Conservation (phyloP, 2,888 invertebrate genomes). For the Heliconius aoede region DNA sequence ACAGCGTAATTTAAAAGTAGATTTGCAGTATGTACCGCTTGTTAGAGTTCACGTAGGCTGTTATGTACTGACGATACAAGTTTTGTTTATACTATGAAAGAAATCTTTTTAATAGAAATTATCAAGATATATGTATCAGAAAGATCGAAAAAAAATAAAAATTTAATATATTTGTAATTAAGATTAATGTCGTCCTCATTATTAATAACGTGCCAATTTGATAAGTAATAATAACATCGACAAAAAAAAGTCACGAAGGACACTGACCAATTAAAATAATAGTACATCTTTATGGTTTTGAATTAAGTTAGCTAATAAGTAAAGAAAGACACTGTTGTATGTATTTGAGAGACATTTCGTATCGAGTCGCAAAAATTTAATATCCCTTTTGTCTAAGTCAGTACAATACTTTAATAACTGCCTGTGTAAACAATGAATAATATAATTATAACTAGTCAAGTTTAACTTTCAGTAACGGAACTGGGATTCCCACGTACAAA, state of each 20-base stretch:
- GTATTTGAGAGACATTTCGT: not conserved
- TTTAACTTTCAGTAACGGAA: no score
- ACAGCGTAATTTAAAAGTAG: constrained; percentile 46
- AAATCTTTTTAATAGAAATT: not conserved
- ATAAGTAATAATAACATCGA: not conserved
- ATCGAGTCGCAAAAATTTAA: no score
- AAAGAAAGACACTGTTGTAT: not conserved
- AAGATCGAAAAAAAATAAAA: not conserved
- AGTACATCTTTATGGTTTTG: not conserved
- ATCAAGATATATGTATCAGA: not conserved
- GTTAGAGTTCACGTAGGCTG: constrained; percentile 29
- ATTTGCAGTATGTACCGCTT: constrained; percentile 41
- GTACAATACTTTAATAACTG: no score
- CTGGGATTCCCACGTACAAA: no score
- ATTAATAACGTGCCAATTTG: not conserved
- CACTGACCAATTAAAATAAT: not conserved
- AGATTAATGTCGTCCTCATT: no score
- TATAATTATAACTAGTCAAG: no score
- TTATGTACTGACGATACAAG: constrained; percentile 5
- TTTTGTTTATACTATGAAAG: constrained; percentile 30
- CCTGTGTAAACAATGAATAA: no score
- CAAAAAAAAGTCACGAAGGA: no score
- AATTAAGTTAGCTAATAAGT: not conserved
- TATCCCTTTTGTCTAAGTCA: no score
- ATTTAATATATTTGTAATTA: not conserved